Conservation (phyloP, 2,888 invertebrate species). For the Limnephilus rhombicus region DNA sequence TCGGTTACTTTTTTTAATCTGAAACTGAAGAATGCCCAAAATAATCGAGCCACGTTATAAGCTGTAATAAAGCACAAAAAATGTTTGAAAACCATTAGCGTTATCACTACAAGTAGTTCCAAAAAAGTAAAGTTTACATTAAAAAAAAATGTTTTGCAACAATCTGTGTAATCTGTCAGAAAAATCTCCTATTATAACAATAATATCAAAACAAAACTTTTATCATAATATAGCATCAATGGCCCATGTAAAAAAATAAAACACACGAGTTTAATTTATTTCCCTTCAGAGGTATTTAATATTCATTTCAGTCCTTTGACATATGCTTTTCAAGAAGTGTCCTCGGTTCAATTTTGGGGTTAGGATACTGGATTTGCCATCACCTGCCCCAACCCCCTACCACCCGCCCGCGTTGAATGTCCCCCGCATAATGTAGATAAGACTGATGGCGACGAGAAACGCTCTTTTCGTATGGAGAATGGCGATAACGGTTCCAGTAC, state of each 20-base stretch:
- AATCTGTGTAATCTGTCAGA: not conserved
- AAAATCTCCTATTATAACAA: not conserved
- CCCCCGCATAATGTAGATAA: conserved; percentile 20
- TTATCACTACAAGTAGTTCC: not conserved
- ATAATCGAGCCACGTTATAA: not conserved
- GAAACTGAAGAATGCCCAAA: not conserved
- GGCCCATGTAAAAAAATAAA: not conserved
- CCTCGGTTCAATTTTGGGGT: not conserved
- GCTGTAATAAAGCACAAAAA: not conserved
- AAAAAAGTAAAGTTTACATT: not conserved
- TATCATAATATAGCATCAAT: not conserved
- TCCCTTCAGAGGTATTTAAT: not conserved
- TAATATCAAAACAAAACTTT: not conserved
- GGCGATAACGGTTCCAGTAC: conserved; percentile 9
- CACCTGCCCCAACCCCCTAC: not conserved
- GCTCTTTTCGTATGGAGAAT: conserved; percentile 29
- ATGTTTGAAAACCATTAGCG: not conserved
- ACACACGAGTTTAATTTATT: not conserved
- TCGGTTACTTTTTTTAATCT: not conserved
- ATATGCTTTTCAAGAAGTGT: not conserved
- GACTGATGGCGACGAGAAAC: conserved; percentile 29
- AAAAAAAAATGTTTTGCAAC: not conserved
- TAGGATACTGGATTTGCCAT: not conserved
- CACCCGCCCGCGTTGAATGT: no score
- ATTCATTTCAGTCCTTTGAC: not conserved